These are phyloP conservation scores for Pelagia noctiluca DNA, from an alignment of 30 jellyfish, hydroid and myxozoan genomes.

Conservation along the genomic window DNA sequence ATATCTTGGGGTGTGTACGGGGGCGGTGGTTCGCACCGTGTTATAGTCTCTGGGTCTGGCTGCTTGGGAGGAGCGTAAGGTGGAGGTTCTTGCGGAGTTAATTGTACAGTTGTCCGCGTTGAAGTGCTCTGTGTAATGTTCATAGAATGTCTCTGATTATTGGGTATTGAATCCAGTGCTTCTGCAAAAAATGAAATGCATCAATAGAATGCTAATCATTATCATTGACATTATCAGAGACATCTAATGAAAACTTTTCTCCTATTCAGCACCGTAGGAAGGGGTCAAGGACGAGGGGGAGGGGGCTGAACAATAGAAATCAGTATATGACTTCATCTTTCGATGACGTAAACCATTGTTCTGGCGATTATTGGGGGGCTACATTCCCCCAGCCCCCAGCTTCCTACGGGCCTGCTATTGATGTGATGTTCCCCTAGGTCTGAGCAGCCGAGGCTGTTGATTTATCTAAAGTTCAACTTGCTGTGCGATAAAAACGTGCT, in stretches of 20 bases:
- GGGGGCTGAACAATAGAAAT: too few relatives aligned
- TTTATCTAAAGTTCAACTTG: too few relatives aligned
- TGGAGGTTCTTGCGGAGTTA: constrained; percentile 45
- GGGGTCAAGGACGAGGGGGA: too few relatives aligned
- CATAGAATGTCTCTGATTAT: constrained; percentile 64
- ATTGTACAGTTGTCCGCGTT: constrained; percentile 37
- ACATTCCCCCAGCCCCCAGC: too few relatives aligned
- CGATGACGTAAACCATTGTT: too few relatives aligned
- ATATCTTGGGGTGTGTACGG: constrained; percentile 83
- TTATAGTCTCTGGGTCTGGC: constrained; percentile 77
- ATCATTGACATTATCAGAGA: not conserved
- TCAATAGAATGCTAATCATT: not conserved
- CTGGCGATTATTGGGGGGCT: too few relatives aligned
- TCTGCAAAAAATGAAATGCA: constrained; percentile 21
- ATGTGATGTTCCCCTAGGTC: too few relatives aligned
- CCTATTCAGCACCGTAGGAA: not conserved
- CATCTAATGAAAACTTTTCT: not conserved
- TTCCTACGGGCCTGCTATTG: too few relatives aligned
- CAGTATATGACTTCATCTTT: too few relatives aligned
- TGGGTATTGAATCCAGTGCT: constrained; percentile 55
- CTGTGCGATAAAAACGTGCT: too few relatives aligned
- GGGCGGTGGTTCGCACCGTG: constrained; percentile 88
- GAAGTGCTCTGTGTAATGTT: constrained; percentile 9
- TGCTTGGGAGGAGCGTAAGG: constrained; percentile 85
- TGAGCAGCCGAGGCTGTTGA: too few relatives aligned